Evolutionary conservation across 2,888 invertebrate species (phyloP).

Genomic region (Listrodromus nycthemerus): DNA sequence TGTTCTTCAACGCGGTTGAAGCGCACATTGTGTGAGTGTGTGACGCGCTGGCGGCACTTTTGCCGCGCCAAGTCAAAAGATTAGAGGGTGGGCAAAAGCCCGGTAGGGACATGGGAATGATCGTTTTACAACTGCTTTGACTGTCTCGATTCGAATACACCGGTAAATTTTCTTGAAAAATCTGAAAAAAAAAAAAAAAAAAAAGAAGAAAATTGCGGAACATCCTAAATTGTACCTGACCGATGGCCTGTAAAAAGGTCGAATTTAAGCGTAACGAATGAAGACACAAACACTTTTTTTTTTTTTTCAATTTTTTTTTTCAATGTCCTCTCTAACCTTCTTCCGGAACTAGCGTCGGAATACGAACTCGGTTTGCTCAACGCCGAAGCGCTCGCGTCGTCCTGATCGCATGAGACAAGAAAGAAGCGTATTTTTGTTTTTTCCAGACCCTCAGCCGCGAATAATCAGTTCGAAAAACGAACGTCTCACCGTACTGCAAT

Average conservation of each 20-base stretch:
- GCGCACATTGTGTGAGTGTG: conserved; percentile 24
- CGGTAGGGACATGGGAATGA: conserved; percentile 43
- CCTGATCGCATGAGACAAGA: conserved; percentile 17
- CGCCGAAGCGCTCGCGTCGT: conserved; percentile 47
- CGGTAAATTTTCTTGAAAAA: conserved; percentile 1
- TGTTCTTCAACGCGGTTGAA: conserved; percentile 55
- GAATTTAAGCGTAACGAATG: conserved; percentile 39
- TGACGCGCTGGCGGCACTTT: conserved; percentile 57
- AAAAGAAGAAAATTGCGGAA: too few species aligned
- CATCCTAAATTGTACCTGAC: conserved; percentile 25
- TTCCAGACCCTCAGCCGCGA: not conserved
- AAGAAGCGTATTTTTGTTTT: conserved; percentile 20
- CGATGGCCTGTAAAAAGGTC: conserved; percentile 25
- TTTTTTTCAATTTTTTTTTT: conserved; percentile 19
- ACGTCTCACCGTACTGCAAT: not conserved
- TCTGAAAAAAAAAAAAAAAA: not conserved
- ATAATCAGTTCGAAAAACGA: not conserved
- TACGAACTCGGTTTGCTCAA: conserved; percentile 51
- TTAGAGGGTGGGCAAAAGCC: conserved; percentile 50
- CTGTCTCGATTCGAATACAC: conserved; percentile 17
- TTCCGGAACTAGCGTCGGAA: not conserved
- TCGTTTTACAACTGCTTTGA: conserved; percentile 54
- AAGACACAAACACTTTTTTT: conserved; percentile 30
- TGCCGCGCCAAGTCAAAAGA: conserved; percentile 56
- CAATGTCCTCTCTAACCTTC: conserved; percentile 4